A percentile compares a stretch with the other conserved stretches of the same genome.
Conservation (phyloP, 2,888 invertebrate species). For the Malacosoma neustria region DNA sequence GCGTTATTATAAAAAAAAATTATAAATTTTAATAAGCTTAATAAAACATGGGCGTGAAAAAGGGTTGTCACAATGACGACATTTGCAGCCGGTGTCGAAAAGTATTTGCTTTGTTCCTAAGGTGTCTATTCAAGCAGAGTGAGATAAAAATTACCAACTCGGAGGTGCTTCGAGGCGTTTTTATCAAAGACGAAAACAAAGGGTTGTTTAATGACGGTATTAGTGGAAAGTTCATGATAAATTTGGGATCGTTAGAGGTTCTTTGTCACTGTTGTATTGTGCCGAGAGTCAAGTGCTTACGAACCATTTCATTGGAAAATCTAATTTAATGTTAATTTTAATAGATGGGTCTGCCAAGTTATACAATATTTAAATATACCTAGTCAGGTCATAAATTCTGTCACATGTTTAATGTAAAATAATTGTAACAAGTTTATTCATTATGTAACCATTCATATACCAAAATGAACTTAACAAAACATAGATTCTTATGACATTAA, state of each 20-base stretch:
- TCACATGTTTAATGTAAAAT: no score
- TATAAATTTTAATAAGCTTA: background rate
- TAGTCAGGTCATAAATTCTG: no score
- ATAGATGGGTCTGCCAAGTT: constrained; percentile 8
- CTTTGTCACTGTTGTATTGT: constrained; percentile 65
- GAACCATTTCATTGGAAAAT: constrained; percentile 36
- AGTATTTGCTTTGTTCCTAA: constrained; percentile 49
- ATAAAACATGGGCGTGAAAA: constrained; percentile 22
- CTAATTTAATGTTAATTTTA: constrained; percentile 30
- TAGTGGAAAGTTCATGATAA: constrained; percentile 71
- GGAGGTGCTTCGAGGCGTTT: constrained; percentile 54
- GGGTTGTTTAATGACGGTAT: constrained; percentile 70
- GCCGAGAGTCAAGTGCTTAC: constrained; percentile 43
- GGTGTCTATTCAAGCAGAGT: constrained; percentile 46
- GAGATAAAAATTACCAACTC: constrained; percentile 67
- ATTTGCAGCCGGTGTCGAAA: constrained; percentile 40
- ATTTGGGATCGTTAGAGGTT: constrained; percentile 62
- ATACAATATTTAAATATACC: background rate
- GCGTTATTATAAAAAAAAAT: background rate
- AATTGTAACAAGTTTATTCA: no score
- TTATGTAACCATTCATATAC: no score
- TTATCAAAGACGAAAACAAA: constrained; percentile 69
- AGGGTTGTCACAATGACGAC: constrained; percentile 22
- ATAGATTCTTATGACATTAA: no score
- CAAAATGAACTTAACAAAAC: no score